phyloP scores from a whole-genome alignment of 2,888 invertebrate genomes.

The Glyphotaelius pellucidus region DNA sequence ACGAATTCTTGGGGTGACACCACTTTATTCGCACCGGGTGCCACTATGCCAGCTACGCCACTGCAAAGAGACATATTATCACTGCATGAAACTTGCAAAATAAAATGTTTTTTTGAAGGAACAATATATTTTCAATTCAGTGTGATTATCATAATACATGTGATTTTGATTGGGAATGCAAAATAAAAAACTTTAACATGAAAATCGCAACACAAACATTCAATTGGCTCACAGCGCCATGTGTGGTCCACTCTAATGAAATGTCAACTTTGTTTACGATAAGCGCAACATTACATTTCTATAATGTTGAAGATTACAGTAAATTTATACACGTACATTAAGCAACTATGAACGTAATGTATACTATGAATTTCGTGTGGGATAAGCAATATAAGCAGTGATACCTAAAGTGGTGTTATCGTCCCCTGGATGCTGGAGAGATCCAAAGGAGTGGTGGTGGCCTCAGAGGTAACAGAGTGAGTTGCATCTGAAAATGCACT shows the following conservation, averaged over 20 bases:
- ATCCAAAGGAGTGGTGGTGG: no score
- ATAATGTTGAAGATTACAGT: not conserved
- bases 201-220: not conserved
- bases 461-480: no score
- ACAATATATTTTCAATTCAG: not conserved
- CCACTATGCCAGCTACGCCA: no score
- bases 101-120: not conserved
- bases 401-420: not conserved
- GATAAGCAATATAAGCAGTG: not conserved
- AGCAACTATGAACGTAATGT: not conserved
- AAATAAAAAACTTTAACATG: conserved; percentile 6
- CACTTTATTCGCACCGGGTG: no score
- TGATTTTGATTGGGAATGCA: not conserved
- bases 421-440: no score
- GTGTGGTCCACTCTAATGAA: not conserved
- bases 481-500: no score
- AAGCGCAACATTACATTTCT: not conserved
- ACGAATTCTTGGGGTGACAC: no score
- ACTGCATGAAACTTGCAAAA: not conserved
- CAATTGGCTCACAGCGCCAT: not conserved
- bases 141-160: not conserved
- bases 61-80: no score
- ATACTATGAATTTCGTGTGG: not conserved
- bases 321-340: not conserved
- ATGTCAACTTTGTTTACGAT: not conserved